Base-by-base conservation (phyloP, 2,888 invertebrate species). In the Elysia crispata region DNA sequence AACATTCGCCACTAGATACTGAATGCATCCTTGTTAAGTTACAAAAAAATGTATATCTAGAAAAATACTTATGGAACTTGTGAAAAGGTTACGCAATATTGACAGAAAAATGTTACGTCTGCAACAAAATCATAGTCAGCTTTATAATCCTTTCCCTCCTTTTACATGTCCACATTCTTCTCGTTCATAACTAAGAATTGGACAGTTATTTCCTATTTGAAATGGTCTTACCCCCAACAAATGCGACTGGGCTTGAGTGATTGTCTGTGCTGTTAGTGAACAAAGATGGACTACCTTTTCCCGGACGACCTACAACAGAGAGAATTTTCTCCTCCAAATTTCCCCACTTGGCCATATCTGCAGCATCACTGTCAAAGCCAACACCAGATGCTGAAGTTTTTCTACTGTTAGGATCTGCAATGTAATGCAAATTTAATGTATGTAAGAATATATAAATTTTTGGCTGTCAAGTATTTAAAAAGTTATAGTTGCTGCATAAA, bases 211-310 rank as follows among this genome's bases (percentile, higher is more conserved):
- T 41, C 41, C 41, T 20, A n/a, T 28, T n/a, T 18, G 33, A 13
- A 1, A n/a, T n/a, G n/a, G n/a, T 50, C 89, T 87, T 88, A 95
- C 95, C 95, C 91, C 95, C 95, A 86, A 96, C 94, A 72, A 96
- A 95, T 15, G 95, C 95, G 30, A 95, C 92, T 1, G 97, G 96
- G 87, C 94, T 94, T 73, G 93, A 92, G 70, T 92, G 93, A 85
- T 95, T 95, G 82, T 91, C 88, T 25, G 93, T 92, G 67, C 86
- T 86, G 80, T 88, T 87, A 6, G 91, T 95, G 89, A 96, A 95
- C 76, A 97, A 93, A 84, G 95, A 95, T 41, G 95, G 93, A 0
- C 95, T 94, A 0, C 97, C 96, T 89, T 95, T 95, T 1, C 94
- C 93, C 6, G 89, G 87, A 15, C 83, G 79, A 76, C 86, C 87